A percentile compares a stretch with the other conserved stretches of the same genome.
Evolutionary conservation across 2,888 invertebrate genomes (phyloP).

Genomic region (Girardia tigrina): DNA sequence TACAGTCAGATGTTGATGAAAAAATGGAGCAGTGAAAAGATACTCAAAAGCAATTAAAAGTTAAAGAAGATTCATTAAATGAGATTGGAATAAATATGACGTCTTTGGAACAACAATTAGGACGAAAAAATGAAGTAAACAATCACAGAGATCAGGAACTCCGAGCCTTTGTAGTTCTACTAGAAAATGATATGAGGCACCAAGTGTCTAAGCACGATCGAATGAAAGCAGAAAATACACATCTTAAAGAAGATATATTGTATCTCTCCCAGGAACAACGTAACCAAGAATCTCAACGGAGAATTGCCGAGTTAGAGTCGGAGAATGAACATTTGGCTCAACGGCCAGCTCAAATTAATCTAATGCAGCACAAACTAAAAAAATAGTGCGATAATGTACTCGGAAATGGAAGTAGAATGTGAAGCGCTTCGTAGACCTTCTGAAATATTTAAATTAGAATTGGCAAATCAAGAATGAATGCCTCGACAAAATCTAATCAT

Average conservation of each 20-base stretch:
- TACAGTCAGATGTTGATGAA: slow-evolving; percentile 3
- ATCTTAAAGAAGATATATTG: slow-evolving; percentile 47
- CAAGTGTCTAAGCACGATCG: slow-evolving; percentile 39
- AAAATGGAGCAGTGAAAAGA: slow-evolving; percentile 11
- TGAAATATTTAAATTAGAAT: slow-evolving; percentile 50
- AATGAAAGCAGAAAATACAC: slow-evolving; percentile 40
- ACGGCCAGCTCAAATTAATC: slow-evolving; percentile 50
- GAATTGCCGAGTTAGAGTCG: slow-evolving; percentile 44
- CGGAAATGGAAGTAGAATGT: slow-evolving; percentile 48
- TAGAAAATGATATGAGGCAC: slow-evolving; percentile 44
- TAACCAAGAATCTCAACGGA: slow-evolving; percentile 42
- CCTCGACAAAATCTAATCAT: too few species aligned
- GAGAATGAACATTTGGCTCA: slow-evolving; percentile 47
- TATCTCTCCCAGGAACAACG: slow-evolving; percentile 50
- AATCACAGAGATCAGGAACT: slow-evolving; percentile 44
- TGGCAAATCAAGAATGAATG: slow-evolving; percentile 47
- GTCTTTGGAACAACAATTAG: slow-evolving; percentile 36
- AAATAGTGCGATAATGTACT: slow-evolving; percentile 44
- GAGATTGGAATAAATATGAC: neutral
- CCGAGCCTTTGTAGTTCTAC: slow-evolving; percentile 43
- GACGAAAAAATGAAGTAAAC: slow-evolving; percentile 41
- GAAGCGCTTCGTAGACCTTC: slow-evolving; percentile 47
- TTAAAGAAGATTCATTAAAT: slow-evolving; percentile 13
- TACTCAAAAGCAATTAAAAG: neutral
- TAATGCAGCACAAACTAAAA: slow-evolving; percentile 48